Evolutionary conservation across 2,888 invertebrate species (phyloP), one percentile per base, ranked within the genome.

Genomic region (Stenotaenia linearis): DNA sequence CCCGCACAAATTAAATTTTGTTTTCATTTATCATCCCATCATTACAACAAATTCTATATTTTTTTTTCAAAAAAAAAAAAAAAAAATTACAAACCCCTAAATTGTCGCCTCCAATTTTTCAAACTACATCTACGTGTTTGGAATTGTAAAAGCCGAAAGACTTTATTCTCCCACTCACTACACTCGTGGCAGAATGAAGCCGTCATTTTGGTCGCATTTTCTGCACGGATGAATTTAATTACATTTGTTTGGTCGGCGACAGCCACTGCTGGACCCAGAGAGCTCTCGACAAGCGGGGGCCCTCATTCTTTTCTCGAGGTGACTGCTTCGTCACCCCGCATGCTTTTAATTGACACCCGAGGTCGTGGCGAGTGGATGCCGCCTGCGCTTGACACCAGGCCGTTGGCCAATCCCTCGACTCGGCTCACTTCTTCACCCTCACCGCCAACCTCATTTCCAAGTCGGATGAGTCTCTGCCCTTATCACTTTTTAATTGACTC

Each of bases 181-280:
- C 61, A 21, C 56, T 61, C 12, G 61, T 25, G 61, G 28, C 25
- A 61, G 61, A 61, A 61, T 61, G 61, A 61, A 61, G 61, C 61
- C 61, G 61, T 61, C 61, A 61, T 61, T 61, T 61, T 61, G 61
- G 61, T 61, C 61, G 61, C 61, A 61, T 61, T 61, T 61, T 61
- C 61, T 25, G 61, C 61, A 61, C 61, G 61, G 61, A 61, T 61
- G 61, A 61, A 61, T 61, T 61, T 61, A 61, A 61, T 61, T 61
- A 61, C 61, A 61, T 61, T 61, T 61, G 61, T 61, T 61, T 61
- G 61, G 61, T 61, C 61, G 61, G 61, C 61, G 61, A 61, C 61
- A 61, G 61, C 61, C 61, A 61, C 12, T 28, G 28, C 61, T 61
- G 61, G 61, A 61, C 61, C 61, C 61, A 10, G 28, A 61, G 61